Base-by-base conservation (phyloP, 2,888 invertebrate genomes). In the Linnaemya tessellans region DNA sequence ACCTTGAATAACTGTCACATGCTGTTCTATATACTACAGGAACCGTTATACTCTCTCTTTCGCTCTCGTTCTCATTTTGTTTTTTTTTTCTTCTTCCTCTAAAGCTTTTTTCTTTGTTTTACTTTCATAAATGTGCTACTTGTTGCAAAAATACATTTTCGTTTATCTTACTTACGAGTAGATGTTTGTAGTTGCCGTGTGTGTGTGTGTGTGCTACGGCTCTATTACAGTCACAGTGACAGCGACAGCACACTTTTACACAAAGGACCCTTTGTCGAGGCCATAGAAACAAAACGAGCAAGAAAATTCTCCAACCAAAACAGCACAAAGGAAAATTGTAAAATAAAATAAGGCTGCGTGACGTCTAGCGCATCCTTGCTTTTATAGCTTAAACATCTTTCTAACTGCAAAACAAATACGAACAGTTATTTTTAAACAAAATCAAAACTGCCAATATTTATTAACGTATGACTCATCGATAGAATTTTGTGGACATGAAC, bases 341-440 rank as follows among this genome's bases (percentile, higher is more conserved):
- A 68, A 77, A 77, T 56, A 38, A 78, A 65, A 58, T 56, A 75
- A 84, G 75, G 74, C 84, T 80, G 70, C 80, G 58, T 84, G 84
- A 84, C 84, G 84, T 84, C 84, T 80, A 41, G 84, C 56, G 62
- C 64, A 84, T 84, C 80, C 80, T 84, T 84, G 84, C 64, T 64
- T 58, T 68, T 22, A 60, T 62, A 43, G 43, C 30, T 68, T 73
- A 65, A 74, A 51, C 68, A 20, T 74, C 43, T 38, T 38, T 4
- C 13, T 15, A 30, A 22, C 18, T 18, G 35, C 20, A 43, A 58
- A 30, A 46, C 20, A 20, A 51, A 51, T 51, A 20, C 41, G 20
- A 51, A 3, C 4, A 20, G 1, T 49, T n/a, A 18, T 7, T 49
- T 49, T 49, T 49, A n/a, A 49, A 18, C 49, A 51, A 51, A 51